A percentile compares a stretch with the other conserved stretches of the same genome.
Conservation (phyloP, 2,797 vertebrate genomes). For the Peromyscus aztecus region DNA sequence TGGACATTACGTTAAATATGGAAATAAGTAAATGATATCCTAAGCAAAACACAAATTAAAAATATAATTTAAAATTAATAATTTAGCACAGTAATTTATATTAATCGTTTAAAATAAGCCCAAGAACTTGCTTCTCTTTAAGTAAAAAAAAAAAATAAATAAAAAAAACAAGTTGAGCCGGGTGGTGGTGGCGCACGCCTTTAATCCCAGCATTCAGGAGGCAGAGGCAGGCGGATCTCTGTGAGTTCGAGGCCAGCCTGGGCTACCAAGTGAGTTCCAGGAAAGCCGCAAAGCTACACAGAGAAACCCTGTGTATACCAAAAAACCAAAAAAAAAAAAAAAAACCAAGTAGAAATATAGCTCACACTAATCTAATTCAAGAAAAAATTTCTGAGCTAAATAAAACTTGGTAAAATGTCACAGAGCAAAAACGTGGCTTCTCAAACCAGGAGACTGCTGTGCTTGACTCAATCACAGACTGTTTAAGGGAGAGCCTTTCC, state of each 20-base stretch:
- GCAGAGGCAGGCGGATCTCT: too few species aligned
- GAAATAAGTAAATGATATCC: neutral
- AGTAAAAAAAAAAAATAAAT: neutral
- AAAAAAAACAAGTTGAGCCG: too few species aligned
- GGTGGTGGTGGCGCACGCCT: too few species aligned
- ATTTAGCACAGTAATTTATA: neutral
- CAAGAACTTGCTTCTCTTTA: conserved; percentile 6
- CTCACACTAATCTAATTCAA: conserved; percentile 20
- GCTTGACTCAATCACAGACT: neutral
- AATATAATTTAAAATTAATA: conserved; percentile 12
- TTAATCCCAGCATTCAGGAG: too few species aligned
- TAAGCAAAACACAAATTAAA: neutral
- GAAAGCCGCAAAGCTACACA: too few species aligned
- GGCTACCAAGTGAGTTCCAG: too few species aligned
- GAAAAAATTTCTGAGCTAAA: neutral
- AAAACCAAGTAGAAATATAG: neutral
- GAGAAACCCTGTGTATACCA: too few species aligned
- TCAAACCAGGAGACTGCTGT: neutral
- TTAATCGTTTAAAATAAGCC: neutral
- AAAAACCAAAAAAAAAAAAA: neutral
- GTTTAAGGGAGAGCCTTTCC: neutral
- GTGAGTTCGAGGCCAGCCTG: too few species aligned
- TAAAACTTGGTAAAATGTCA: conserved; percentile 32
- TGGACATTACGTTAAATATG: neutral
- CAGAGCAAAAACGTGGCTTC: neutral